Evolutionary conservation across 1,140 invertebrate genomes (phyloP).

Genomic region (Neelides sp.): DNA sequence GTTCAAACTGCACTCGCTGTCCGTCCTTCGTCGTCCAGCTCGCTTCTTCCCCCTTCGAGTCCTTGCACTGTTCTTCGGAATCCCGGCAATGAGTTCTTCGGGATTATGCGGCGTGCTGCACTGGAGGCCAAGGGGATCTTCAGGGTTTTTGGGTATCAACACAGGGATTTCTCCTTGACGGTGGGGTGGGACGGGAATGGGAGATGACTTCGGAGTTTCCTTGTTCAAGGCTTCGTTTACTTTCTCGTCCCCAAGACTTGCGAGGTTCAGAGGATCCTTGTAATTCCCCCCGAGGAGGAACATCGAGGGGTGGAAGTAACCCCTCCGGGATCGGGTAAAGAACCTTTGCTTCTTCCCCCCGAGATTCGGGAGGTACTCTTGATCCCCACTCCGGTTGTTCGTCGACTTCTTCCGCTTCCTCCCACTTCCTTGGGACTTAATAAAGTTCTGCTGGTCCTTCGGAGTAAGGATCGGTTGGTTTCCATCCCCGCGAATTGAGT

Average conservation of each 20-base stretch:
- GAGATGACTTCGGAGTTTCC: conserved; percentile 73
- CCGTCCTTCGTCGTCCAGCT: conserved; percentile 43
- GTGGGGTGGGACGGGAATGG: conserved; percentile 69
- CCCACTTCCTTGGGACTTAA: conserved; percentile 1
- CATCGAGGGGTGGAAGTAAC: too few relatives aligned
- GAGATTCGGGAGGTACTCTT: conserved; percentile 16
- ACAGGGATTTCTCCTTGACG: conserved; percentile 73
- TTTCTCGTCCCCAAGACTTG: conserved; percentile 54
- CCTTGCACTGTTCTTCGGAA: conserved; percentile 48
- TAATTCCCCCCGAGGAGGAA: conserved; percentile 91
- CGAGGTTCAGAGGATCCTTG: conserved; percentile 84
- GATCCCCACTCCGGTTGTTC: conserved; percentile 10
- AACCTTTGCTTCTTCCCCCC: conserved; percentile 42
- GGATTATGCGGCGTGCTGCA: conserved; percentile 57
- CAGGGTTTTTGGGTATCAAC: conserved; percentile 80
- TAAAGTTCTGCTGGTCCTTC: not conserved
- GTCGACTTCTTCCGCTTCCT: conserved; percentile 22
- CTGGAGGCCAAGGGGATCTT: conserved; percentile 76
- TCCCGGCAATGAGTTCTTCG: conserved; percentile 62
- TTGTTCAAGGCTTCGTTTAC: conserved; percentile 50
- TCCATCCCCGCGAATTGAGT: not conserved
- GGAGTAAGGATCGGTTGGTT: not conserved
- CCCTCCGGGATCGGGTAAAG: too few relatives aligned
- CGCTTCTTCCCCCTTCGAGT: conserved; percentile 40
- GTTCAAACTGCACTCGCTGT: conserved; percentile 30